Percentiles rank a stretch among this genome's conserved stretches.
phyloP scores from a whole-genome alignment of 1,140 invertebrate species.

The Diploscapter pachys region DNA sequence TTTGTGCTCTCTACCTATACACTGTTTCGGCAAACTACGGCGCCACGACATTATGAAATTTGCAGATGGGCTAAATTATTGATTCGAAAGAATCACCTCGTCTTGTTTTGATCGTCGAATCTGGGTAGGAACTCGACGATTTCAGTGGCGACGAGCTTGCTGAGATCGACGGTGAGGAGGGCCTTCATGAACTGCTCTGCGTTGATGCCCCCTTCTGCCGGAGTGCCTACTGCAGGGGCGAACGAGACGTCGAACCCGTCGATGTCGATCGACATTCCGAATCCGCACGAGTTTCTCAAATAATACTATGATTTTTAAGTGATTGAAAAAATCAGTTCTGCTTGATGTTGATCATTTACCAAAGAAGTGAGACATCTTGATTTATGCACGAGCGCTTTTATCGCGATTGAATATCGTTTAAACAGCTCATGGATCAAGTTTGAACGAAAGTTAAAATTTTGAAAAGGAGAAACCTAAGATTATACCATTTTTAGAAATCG shows the following conservation, averaged over 20 bases:
- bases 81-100: conserved; percentile 9
- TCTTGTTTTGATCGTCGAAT: conserved; percentile 42
- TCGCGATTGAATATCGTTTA: too few relatives aligned
- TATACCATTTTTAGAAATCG: too few relatives aligned
- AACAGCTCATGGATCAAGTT: too few relatives aligned
- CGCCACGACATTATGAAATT: background rate
- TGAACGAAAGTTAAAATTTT: too few relatives aligned
- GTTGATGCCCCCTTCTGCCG: conserved; percentile 43
- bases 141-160: conserved; percentile 46
- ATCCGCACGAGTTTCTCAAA: conserved; percentile 45
- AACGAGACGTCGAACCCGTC: conserved; percentile 49
- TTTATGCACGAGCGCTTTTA: too few relatives aligned
- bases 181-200: conserved; percentile 46
- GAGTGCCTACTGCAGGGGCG: conserved; percentile 52
- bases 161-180: conserved; percentile 36
- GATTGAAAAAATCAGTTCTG: background rate
- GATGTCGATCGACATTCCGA: conserved; percentile 47
- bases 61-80: background rate
- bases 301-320: background rate
- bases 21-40: background rate
- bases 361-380: too few relatives aligned
- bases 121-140: conserved; percentile 50
- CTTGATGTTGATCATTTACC: background rate
- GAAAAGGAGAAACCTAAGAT: too few relatives aligned
- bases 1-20: too few relatives aligned